Evolutionary conservation across 2,888 invertebrate species (phyloP).

Genomic region (Anoncus sp.): DNA sequence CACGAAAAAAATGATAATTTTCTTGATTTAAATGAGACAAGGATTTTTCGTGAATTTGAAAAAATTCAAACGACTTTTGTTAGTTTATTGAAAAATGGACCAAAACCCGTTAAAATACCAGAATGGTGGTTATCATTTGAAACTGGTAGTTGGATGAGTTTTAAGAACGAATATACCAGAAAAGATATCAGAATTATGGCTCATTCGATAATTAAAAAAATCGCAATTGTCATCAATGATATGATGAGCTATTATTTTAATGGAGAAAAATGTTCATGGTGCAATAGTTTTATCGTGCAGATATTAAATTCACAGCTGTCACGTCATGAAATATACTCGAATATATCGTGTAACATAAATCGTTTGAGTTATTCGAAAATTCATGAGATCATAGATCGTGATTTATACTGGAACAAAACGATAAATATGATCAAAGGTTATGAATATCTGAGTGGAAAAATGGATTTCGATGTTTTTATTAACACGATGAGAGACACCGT

Average conservation of each 20-base stretch:
- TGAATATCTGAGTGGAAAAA: slow-evolving; percentile 69
- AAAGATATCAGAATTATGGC: slow-evolving; percentile 71
- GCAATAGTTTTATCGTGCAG: slow-evolving; percentile 84
- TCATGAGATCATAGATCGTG: slow-evolving; percentile 82
- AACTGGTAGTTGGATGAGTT: slow-evolving; percentile 74
- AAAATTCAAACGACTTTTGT: slow-evolving; percentile 68
- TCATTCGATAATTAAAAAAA: slow-evolving; percentile 70
- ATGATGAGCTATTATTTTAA: slow-evolving; percentile 57
- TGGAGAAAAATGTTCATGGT: slow-evolving; percentile 83
- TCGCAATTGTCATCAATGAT: slow-evolving; percentile 63
- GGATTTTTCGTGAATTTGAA: slow-evolving; percentile 68
- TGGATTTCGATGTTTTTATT: slow-evolving; percentile 69
- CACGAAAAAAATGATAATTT: slow-evolving; percentile 54
- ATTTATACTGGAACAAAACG: slow-evolving; percentile 86
- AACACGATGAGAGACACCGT: slow-evolving; percentile 68
- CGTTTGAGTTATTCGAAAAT: slow-evolving; percentile 82
- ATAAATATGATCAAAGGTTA: slow-evolving; percentile 81
- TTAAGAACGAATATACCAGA: slow-evolving; percentile 69
- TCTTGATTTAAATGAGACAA: slow-evolving; percentile 67
- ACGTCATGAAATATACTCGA: slow-evolving; percentile 85
- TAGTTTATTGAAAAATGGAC: slow-evolving; percentile 67
- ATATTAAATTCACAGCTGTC: slow-evolving; percentile 85
- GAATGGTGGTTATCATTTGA: slow-evolving; percentile 78
- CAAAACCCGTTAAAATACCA: slow-evolving; percentile 71
- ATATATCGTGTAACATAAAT: slow-evolving; percentile 84